phyloP scores from a whole-genome alignment of 2,797 vertebrate genomes.

The Choloepus didactylus region DNA sequence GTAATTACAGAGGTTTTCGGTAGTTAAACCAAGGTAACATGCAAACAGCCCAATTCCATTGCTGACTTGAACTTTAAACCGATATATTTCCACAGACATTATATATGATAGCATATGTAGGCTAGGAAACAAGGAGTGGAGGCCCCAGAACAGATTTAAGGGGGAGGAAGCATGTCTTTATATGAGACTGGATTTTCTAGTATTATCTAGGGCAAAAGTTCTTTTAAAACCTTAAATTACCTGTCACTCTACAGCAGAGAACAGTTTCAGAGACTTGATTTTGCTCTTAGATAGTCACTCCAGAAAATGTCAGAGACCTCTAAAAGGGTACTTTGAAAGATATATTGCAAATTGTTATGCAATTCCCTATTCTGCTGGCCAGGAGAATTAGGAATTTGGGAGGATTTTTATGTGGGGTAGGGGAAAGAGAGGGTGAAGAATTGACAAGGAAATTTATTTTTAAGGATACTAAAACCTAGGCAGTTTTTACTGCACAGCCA shows the following conservation, averaged over 20 bases:
- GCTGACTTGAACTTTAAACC: constrained; percentile 76
- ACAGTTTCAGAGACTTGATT: constrained; percentile 61
- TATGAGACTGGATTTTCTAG: constrained; percentile 76
- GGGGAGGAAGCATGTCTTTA: constrained; percentile 69
- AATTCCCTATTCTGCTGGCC: constrained; percentile 70
- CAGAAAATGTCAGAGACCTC: constrained; percentile 72
- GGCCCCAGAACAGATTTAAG: constrained; percentile 72
- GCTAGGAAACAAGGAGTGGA: constrained; percentile 64
- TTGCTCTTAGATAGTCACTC: constrained; percentile 54
- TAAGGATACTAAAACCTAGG: constrained; percentile 74
- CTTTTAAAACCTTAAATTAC: constrained; percentile 82
- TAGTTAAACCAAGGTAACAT: constrained; percentile 78
- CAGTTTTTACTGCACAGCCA: constrained; percentile 73
- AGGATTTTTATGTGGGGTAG: constrained; percentile 73
- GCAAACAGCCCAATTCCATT: constrained; percentile 72
- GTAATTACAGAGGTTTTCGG: constrained; percentile 79
- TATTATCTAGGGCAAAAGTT: constrained; percentile 82
- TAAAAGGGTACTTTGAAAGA: constrained; percentile 76
- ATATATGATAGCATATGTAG: constrained; percentile 75
- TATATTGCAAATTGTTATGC: constrained; percentile 81
- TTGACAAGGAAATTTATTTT: constrained; percentile 79
- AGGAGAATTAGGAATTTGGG: constrained; percentile 79
- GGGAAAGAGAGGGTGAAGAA: constrained; percentile 68
- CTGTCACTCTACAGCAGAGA: constrained; percentile 69
- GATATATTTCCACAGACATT: constrained; percentile 72